Conservation (phyloP, 2,888 invertebrate genomes). For the Agriopis aurantiaria region DNA sequence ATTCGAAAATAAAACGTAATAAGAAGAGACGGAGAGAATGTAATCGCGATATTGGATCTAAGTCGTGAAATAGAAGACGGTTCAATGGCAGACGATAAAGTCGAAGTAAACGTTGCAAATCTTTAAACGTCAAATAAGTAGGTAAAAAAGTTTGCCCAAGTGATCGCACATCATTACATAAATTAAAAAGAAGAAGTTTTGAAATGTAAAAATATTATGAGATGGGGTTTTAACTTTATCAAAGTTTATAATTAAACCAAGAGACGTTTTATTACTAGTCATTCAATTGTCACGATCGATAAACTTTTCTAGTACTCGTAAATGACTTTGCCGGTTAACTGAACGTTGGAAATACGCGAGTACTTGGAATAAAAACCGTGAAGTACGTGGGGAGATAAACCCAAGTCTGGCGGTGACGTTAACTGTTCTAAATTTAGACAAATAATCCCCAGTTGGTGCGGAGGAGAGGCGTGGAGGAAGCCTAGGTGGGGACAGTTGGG, state of each 20-base stretch:
- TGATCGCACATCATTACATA: constrained; percentile 11
- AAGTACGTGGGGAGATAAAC: constrained; percentile 45
- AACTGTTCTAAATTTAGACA: constrained; percentile 65
- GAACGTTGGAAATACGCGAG: constrained; percentile 28
- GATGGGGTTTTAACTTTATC: constrained; percentile 8
- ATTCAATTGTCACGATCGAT: constrained; percentile 8
- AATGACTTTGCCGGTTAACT: neutral
- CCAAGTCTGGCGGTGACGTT: constrained; percentile 55
- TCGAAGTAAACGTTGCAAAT: constrained; percentile 13
- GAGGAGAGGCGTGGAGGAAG: constrained; percentile 56
- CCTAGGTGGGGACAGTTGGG: constrained; percentile 52
- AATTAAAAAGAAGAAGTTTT: constrained; percentile 13
- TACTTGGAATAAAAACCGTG: constrained; percentile 42
- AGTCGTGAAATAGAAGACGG: constrained; percentile 33
- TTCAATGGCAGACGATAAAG: constrained; percentile 20
- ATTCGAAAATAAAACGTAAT: constrained; percentile 29
- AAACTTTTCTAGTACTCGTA: neutral
- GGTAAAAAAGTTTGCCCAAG: constrained; percentile 6
- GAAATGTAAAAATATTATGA: neutral
- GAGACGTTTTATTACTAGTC: neutral
- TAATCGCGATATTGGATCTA: constrained; percentile 34
- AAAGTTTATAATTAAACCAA: neutral
- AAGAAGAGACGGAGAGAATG: constrained; percentile 23
- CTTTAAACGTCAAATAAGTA: constrained; percentile 9
- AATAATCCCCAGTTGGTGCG: constrained; percentile 60